Evolutionary conservation across 2,888 invertebrate genomes (phyloP), one percentile per base, ranked within the genome.

Genomic region (Tupiocoris notatus): DNA sequence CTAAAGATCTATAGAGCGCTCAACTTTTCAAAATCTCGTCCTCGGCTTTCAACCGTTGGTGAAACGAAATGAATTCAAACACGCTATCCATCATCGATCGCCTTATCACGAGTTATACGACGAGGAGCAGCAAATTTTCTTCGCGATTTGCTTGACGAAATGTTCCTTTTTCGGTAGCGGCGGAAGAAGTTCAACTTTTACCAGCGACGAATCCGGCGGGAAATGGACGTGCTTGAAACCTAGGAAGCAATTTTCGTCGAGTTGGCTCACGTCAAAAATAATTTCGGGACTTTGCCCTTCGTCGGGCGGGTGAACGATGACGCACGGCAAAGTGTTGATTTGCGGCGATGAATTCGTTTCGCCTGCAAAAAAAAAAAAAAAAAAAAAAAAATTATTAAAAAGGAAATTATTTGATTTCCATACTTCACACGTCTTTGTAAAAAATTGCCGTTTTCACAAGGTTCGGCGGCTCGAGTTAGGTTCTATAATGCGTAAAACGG

Each of bases 201-300:
- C 59, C 1, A 78, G 61, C 1, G 70, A 75, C 1, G 23, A 24
- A n/a, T 78, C 78, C 1, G 75, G 71, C 3, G 78, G 78, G 54
- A 78, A 78, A 64, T 78, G 77, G 21, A 78, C 78, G 21, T 54
- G 73, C 20, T 63, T 73, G 63, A 73, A 63, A 17, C 39, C 73
- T 3, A 59, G 59, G n/a, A 6, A n/a, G 6, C 6, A n/a, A 7
- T 7, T 12, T 17, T 63, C 59, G 39, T 25, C 39, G 3, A 73
- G 58, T 12, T 61, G 21, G 63, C 7, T 54, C 18, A 17, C 63
- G 54, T 54, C 18, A 7, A 39, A 23, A 3, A 18, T 7, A 25
- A 25, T 17, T 2, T 23, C 65, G 12, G 12, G 24, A n/a, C 17
- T 65, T 12, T 23, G 7, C 22, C 20, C 39, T 17, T 65, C 65